phyloP scores from a whole-genome alignment of 2,113 vertebrate genomes.

The Albula glossodonta region DNA sequence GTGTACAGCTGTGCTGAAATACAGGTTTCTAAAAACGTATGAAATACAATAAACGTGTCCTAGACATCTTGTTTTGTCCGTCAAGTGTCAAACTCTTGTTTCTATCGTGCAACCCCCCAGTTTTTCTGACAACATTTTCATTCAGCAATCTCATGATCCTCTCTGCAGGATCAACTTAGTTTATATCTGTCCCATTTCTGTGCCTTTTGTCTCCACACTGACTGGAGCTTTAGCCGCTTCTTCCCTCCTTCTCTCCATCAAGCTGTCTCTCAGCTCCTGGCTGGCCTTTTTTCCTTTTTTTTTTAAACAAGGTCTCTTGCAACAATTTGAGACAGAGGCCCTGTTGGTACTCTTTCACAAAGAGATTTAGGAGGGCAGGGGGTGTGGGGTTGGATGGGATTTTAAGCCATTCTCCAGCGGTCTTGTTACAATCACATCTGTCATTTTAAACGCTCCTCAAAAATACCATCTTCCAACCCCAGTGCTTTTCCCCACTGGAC shows the following conservation, averaged over 20 bases:
- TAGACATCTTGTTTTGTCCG: conserved; percentile 13
- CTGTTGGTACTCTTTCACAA: conserved; percentile 22
- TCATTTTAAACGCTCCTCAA: conserved; percentile 39
- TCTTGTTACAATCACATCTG: conserved; percentile 59
- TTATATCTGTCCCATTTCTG: conserved; percentile 26
- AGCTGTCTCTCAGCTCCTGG: not conserved
- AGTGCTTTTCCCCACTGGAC: conserved; percentile 25
- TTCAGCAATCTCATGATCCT: conserved; percentile 15
- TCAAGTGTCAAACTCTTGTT: conserved; percentile 43
- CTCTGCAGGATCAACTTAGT: conserved; percentile 28
- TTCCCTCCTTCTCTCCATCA: not conserved
- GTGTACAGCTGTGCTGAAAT: conserved; percentile 62
- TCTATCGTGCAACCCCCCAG: conserved; percentile 36
- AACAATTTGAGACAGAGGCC: not conserved
- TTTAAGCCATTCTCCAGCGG: conserved; percentile 55
- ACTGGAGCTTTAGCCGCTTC: not conserved
- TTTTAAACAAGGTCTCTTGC: not conserved
- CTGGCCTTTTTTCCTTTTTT: not conserved
- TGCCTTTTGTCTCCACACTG: not conserved
- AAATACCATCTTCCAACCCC: conserved; percentile 53
- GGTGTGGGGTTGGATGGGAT: conserved; percentile 22
- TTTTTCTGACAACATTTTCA: conserved; percentile 26
- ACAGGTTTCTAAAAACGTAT: conserved; percentile 59
- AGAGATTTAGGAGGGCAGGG: not conserved
- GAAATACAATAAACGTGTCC: conserved; percentile 48